Evolutionary conservation across 2,888 invertebrate genomes (phyloP).

Genomic region (Chydorus sphaericus): DNA sequence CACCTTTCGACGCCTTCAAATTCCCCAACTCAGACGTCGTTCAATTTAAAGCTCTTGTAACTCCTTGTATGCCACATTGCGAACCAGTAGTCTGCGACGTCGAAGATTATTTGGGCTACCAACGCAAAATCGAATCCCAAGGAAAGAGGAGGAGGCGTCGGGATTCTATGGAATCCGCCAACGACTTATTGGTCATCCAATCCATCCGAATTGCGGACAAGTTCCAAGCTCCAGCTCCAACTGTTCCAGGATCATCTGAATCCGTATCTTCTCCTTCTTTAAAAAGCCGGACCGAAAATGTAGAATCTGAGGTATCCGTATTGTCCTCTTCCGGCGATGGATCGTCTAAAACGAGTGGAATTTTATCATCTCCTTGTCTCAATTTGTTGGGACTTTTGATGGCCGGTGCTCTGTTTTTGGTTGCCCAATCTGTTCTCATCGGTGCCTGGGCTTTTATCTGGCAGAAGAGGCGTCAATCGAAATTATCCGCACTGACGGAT

Average conservation of each 20-base stretch:
- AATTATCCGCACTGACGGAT: conserved; percentile 15
- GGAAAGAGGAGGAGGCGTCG: conserved; percentile 20
- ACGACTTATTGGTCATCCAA: conserved; percentile 23
- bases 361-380: conserved; percentile 20
- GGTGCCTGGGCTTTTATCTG: conserved; percentile 24
- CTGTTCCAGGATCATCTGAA: too few relatives aligned
- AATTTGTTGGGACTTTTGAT: conserved; percentile 25
- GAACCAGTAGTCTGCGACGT: conserved; percentile 27
- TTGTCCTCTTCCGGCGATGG: conserved; percentile 12
- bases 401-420: conserved; percentile 25
- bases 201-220: conserved; percentile 24
- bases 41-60: conserved; percentile 30
- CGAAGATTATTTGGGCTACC: conserved; percentile 26
- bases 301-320: background rate
- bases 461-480: conserved; percentile 21
- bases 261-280: conserved; percentile 6
- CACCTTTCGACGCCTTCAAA: conserved; percentile 32
- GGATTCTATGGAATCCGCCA: conserved; percentile 8
- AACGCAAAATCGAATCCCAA: conserved; percentile 24
- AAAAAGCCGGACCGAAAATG: background rate
- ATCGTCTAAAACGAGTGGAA: background rate
- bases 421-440: conserved; percentile 25
- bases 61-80: conserved; percentile 29
- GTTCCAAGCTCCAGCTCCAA: conserved; percentile 21
- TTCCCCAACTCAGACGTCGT: conserved; percentile 31